Evolutionary conservation across 2,888 invertebrate genomes (phyloP).

Genomic region (Dugesia japonica): DNA sequence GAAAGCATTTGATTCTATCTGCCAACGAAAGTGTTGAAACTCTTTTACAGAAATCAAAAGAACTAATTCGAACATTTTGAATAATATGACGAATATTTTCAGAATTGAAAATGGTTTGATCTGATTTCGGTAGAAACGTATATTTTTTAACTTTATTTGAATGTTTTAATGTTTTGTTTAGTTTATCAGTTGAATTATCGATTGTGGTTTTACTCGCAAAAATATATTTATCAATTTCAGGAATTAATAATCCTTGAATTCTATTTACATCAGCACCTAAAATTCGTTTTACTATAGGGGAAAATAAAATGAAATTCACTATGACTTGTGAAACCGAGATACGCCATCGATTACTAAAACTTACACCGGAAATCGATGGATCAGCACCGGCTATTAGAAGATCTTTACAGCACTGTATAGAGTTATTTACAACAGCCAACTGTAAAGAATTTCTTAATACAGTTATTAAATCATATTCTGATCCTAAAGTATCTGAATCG

Average conservation of each 20-base stretch:
- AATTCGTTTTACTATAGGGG: not conserved
- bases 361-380: not conserved
- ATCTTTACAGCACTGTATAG: not conserved
- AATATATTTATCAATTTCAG: not conserved
- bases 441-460: not conserved
- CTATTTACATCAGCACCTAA: not conserved
- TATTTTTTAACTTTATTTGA: not conserved
- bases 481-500: not conserved
- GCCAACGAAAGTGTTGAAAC: not conserved
- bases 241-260: not conserved
- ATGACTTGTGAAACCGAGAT: not conserved
- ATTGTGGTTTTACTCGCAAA: not conserved
- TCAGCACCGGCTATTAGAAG: not conserved
- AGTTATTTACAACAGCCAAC: not conserved
- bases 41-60: not conserved
- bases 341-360: constrained; percentile 8
- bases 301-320: not conserved
- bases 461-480: not conserved
- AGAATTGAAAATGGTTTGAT: not conserved
- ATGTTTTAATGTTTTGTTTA: not conserved
- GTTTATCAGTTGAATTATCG: not conserved
- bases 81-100: not conserved
- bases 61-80: not conserved
- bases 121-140: not conserved
- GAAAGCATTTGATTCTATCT: not conserved